A percentile compares a stretch with the other conserved stretches of the same genome.
phyloP scores from a whole-genome alignment of 2,797 vertebrate species.

The Sphenopsis melanotis region DNA sequence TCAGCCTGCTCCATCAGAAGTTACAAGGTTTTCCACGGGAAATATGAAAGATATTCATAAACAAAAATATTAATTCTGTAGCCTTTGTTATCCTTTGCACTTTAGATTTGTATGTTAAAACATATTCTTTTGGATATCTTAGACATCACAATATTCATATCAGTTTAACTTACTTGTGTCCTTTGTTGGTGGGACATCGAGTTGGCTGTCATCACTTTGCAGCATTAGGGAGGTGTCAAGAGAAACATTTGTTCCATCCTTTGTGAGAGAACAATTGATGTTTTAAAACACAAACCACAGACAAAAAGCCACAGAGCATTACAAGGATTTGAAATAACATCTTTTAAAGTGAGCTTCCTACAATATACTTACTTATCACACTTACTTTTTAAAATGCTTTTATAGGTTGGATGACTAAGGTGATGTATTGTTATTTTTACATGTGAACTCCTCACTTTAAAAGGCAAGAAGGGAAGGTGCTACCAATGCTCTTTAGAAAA shows the following conservation, averaged over 20 bases:
- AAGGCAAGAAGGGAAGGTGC: not conserved
- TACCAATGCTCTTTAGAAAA: not conserved
- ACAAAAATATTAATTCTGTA: not conserved
- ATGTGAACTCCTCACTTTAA: not conserved
- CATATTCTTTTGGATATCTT: not conserved
- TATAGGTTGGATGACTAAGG: not conserved
- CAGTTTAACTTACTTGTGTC: conserved; percentile 60
- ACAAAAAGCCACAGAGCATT: not conserved
- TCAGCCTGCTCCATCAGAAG: not conserved
- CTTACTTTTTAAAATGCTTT: not conserved
- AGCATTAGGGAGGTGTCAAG: conserved; percentile 58
- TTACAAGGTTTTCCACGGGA: not conserved
- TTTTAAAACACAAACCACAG: not conserved
- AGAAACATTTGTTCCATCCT: conserved; percentile 35
- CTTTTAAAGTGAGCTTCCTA: not conserved
- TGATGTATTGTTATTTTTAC: not conserved
- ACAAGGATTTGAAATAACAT: not conserved
- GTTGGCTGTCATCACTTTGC: conserved; percentile 61
- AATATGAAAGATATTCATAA: not conserved
- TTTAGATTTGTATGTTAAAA: not conserved
- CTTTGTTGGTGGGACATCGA: conserved; percentile 38
- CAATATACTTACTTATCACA: too few relatives aligned
- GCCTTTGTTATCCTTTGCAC: not conserved
- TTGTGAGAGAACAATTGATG: conserved; percentile 42
- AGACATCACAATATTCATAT: not conserved